phyloP scores from a whole-genome alignment of 2,888 invertebrate genomes.

The Panorpa germanica region DNA sequence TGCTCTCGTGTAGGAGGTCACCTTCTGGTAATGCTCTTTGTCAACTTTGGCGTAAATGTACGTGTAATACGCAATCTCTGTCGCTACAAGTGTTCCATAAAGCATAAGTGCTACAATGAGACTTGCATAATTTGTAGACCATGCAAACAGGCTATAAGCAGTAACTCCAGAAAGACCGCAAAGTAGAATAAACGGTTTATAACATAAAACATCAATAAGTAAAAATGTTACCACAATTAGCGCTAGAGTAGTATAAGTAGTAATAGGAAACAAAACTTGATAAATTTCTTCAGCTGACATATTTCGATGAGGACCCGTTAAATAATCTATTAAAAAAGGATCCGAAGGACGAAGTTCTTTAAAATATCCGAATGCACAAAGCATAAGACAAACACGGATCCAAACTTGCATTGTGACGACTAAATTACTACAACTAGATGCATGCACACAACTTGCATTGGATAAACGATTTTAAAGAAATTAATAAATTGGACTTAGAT shows the following conservation, averaged over 20 bases:
- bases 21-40: constrained; percentile 36
- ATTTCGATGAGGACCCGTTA: constrained; percentile 50
- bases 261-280: constrained; percentile 56
- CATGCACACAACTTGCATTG: too few species aligned
- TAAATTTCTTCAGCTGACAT: constrained; percentile 43
- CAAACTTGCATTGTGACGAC: constrained; percentile 40
- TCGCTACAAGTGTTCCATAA: constrained; percentile 60
- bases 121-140: too few species aligned
- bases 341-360: constrained; percentile 62
- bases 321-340: constrained; percentile 54
- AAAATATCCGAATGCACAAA: constrained; percentile 53
- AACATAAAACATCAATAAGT: constrained; percentile 54
- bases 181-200: constrained; percentile 64
- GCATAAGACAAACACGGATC: constrained; percentile 39
- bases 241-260: constrained; percentile 58
- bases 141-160: too few species aligned
- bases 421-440: too few species aligned
- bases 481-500: too few species aligned
- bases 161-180: too few species aligned
- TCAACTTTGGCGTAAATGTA: constrained; percentile 54
- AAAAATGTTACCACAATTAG: constrained; percentile 53
- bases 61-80: constrained; percentile 71
- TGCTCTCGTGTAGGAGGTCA: constrained; percentile 44
- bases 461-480: too few species aligned
- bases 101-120: constrained; percentile 42